Evolutionary conservation across 2,113 vertebrate genomes (phyloP).

Genomic region (Ariopsis seemanni): DNA sequence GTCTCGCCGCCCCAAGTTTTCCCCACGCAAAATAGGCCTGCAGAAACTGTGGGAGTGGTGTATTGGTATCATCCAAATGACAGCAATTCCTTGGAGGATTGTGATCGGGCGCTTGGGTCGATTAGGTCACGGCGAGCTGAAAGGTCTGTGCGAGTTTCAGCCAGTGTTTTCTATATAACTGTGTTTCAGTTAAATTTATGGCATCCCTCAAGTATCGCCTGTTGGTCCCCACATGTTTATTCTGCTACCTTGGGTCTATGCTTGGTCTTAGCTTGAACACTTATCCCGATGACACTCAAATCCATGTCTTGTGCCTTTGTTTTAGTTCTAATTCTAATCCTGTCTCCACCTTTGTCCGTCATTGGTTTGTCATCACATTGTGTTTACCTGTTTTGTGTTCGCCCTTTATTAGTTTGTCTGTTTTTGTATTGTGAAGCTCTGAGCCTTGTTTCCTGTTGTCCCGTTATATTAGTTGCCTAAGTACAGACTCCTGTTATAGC

Average conservation of each 20-base stretch:
- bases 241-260: background rate
- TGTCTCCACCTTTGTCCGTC: background rate
- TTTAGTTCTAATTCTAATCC: background rate
- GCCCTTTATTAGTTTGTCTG: background rate
- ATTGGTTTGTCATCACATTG: background rate
- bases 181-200: background rate
- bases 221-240: background rate
- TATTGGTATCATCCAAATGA: slow-evolving; percentile 93
- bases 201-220: background rate
- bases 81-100: slow-evolving; percentile 93
- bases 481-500: background rate
- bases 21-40: slow-evolving; percentile 90
- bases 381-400: background rate
- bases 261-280: background rate
- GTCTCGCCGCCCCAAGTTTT: slow-evolving; percentile 87
- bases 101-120: slow-evolving; percentile 95
- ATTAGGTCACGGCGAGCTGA: slow-evolving; percentile 91
- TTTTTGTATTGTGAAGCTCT: background rate
- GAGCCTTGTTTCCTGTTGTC: background rate
- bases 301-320: background rate
- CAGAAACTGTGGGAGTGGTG: slow-evolving; percentile 99
- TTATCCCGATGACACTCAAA: background rate
- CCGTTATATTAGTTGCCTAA: background rate
- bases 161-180: background rate
- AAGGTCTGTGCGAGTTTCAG: slow-evolving; percentile 73